Percentiles rank a stretch among this genome's conserved stretches.
phyloP scores from a whole-genome alignment of 2,113 vertebrate species.

The Chitala chitala region DNA sequence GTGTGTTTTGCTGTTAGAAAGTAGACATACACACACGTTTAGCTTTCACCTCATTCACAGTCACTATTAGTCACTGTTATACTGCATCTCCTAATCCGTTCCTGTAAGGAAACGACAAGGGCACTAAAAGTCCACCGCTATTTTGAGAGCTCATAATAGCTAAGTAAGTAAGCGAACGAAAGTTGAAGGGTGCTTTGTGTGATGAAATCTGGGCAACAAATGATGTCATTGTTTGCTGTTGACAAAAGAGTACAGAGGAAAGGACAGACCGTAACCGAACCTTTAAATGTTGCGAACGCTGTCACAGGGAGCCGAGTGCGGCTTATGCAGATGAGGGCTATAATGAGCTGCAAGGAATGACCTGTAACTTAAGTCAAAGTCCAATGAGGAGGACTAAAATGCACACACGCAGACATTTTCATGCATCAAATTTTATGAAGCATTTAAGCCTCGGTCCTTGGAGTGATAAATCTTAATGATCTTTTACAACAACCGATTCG shows the following conservation, averaged over 20 bases:
- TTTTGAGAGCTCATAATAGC: no score
- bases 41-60: no score
- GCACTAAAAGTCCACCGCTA: no score
- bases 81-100: no score
- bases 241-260: not conserved
- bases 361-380: slow-evolving; percentile 60
- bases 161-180: no score
- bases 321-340: not conserved
- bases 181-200: no score
- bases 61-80: no score
- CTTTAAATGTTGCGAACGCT: not conserved
- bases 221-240: no score
- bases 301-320: not conserved
- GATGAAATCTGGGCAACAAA: no score
- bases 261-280: not conserved
- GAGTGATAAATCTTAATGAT: slow-evolving; percentile 69
- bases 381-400: slow-evolving; percentile 69
- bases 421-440: slow-evolving; percentile 72
- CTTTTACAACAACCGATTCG: slow-evolving; percentile 59
- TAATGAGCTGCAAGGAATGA: slow-evolving; percentile 43
- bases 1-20: no score
- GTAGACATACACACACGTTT: no score
- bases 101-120: no score
- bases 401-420: slow-evolving; percentile 69
- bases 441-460: slow-evolving; percentile 66